Conservation (phyloP, 2,797 vertebrate genomes). For the Hoplostethus atlanticus region DNA sequence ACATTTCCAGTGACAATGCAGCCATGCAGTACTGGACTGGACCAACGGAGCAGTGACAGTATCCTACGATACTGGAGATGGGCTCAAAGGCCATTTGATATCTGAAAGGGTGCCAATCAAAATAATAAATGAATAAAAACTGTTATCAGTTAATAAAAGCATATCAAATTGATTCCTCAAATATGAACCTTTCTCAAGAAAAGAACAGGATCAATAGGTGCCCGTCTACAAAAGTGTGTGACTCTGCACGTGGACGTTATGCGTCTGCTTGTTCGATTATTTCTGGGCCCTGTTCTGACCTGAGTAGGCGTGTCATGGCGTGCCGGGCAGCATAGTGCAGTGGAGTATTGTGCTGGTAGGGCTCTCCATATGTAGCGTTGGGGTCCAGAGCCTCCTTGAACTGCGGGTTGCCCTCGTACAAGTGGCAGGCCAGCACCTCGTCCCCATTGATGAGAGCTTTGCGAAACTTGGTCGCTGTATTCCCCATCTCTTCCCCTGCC, state of each 20-base stretch:
- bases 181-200: background rate
- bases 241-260: constrained; percentile 2
- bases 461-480: constrained; percentile 98
- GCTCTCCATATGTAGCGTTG: constrained; percentile 97
- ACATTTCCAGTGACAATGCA: constrained; percentile 23
- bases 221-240: background rate
- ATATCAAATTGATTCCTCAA: constrained; percentile 3
- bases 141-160: background rate
- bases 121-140: constrained; percentile 4
- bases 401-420: constrained; percentile 97
- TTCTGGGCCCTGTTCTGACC: constrained; percentile 83
- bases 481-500: constrained; percentile 90
- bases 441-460: constrained; percentile 98
- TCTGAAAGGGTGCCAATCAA: background rate
- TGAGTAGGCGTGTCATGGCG: constrained; percentile 96
- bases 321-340: constrained; percentile 97
- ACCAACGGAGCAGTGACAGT: constrained; percentile 23
- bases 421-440: constrained; percentile 94
- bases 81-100: constrained; percentile 11
- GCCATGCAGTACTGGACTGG: constrained; percentile 5
- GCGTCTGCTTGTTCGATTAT: constrained; percentile 3
- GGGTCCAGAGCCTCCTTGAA: constrained; percentile 98
- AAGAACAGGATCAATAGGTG: constrained; percentile 3
- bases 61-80: constrained; percentile 1
- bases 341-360: constrained; percentile 98